phyloP scores from a whole-genome alignment of 2,888 invertebrate genomes.

The Chorisops tibialis region DNA sequence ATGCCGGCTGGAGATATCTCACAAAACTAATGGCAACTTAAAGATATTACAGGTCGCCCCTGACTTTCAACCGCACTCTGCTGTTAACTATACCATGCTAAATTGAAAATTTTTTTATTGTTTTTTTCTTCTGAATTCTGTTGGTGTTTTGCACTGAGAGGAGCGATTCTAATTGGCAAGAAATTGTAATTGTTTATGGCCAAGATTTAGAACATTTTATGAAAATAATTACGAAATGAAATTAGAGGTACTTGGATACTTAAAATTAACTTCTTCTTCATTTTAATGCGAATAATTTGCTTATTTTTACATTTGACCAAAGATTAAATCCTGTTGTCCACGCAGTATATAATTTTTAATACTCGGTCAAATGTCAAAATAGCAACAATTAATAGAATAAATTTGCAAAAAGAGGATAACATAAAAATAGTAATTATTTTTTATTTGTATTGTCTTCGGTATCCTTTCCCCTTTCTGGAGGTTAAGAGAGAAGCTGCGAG shows the following conservation, averaged over 20 bases:
- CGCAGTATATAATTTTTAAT: too few relatives aligned
- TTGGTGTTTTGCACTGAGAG: background rate
- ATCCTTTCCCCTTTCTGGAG: too few relatives aligned
- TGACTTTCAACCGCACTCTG: background rate
- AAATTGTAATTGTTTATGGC: conserved; percentile 24
- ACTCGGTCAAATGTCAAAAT: too few relatives aligned
- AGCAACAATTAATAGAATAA: too few relatives aligned
- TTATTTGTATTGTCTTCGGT: too few relatives aligned
- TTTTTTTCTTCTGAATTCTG: background rate
- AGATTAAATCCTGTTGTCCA: too few relatives aligned
- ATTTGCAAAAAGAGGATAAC: too few relatives aligned
- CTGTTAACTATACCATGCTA: background rate
- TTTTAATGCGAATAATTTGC: too few relatives aligned
- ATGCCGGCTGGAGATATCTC: conserved; percentile 15
- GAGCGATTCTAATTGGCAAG: conserved; percentile 20
- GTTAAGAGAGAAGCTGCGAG: too few relatives aligned
- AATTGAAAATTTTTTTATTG: conserved; percentile 2
- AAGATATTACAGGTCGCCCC: background rate
- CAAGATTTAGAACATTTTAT: conserved; percentile 17
- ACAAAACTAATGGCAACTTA: background rate
- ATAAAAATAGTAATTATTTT: too few relatives aligned
- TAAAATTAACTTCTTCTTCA: too few relatives aligned
- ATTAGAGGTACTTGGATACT: background rate
- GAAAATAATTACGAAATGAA: conserved; percentile 10
- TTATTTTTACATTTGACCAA: too few relatives aligned